Conservation (phyloP, 1,140 invertebrate species). For the Drosophila mauritiana region DNA sequence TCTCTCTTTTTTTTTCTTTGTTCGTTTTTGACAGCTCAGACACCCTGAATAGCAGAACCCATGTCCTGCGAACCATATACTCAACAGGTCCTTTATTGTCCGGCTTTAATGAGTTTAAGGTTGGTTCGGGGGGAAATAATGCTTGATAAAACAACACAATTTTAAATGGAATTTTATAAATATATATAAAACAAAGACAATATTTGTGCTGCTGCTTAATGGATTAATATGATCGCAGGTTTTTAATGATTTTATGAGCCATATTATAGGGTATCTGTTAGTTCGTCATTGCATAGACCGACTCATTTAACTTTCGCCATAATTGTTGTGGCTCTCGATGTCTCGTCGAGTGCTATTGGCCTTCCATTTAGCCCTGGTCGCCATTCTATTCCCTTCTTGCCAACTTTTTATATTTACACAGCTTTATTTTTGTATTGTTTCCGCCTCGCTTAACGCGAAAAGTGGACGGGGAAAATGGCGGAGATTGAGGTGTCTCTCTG, state of each 20-base stretch:
- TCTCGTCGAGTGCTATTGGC: slow-evolving; percentile 30
- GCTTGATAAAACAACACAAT: too few species aligned
- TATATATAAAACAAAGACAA: too few species aligned
- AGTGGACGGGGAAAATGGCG: slow-evolving; percentile 11
- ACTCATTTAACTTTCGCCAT: slow-evolving; percentile 20
- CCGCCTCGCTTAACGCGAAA: slow-evolving; percentile 59
- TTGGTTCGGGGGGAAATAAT: not conserved
- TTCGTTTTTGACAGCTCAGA: slow-evolving; percentile 4
- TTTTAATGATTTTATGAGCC: too few species aligned
- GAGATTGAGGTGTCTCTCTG: slow-evolving; percentile 2
- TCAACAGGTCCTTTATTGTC: slow-evolving; percentile 33
- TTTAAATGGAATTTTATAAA: too few species aligned
- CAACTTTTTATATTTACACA: slow-evolving; percentile 63
- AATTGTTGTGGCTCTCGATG: slow-evolving; percentile 46
- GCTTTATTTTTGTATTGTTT: slow-evolving; percentile 64
- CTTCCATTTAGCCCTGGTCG: not conserved
- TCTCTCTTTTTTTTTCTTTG: not conserved
- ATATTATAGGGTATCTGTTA: not conserved
- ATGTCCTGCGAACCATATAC: not conserved
- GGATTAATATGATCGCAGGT: too few species aligned
- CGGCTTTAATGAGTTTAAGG: slow-evolving; percentile 49
- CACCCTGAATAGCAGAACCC: not conserved
- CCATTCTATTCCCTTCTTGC: not conserved
- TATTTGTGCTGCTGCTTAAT: too few species aligned
- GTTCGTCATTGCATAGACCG: not conserved